phyloP scores from a whole-genome alignment of 2,888 invertebrate species.

The Liopterus haemorrhoidalis region DNA sequence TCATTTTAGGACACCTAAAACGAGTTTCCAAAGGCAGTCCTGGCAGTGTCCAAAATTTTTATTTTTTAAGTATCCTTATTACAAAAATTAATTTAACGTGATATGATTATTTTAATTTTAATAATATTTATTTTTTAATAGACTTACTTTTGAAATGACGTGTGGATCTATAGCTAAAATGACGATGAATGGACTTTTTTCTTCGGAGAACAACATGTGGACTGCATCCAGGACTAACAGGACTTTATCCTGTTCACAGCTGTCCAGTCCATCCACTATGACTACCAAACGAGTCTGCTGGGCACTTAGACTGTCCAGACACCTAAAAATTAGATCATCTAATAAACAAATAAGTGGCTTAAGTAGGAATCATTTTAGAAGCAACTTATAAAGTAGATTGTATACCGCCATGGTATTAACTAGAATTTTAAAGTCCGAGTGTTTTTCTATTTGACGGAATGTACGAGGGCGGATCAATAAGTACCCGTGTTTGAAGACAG shows the following conservation, averaged over 20 bases:
- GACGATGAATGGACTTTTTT: conserved; percentile 90
- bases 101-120: conserved; percentile 10
- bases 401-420: too few relatives aligned
- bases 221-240: conserved; percentile 89
- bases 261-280: conserved; percentile 94
- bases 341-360: neutral
- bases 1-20: too few relatives aligned
- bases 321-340: conserved; percentile 40
- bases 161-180: conserved; percentile 97
- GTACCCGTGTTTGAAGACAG: too few relatives aligned
- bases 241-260: conserved; percentile 95
- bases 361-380: too few relatives aligned
- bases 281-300: conserved; percentile 94
- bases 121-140: conserved; percentile 11
- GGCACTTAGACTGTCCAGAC: conserved; percentile 86
- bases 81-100: conserved; percentile 8
- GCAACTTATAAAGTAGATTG: too few relatives aligned
- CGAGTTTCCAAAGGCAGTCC: too few relatives aligned
- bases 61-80: too few relatives aligned
- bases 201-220: conserved; percentile 89
- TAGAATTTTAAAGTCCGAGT: too few relatives aligned
- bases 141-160: conserved; percentile 85
- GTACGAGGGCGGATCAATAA: too few relatives aligned
- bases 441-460: too few relatives aligned
- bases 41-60: too few relatives aligned